Base-by-base conservation (phyloP, 2,888 invertebrate genomes). In the Drosophila neutralis region DNA sequence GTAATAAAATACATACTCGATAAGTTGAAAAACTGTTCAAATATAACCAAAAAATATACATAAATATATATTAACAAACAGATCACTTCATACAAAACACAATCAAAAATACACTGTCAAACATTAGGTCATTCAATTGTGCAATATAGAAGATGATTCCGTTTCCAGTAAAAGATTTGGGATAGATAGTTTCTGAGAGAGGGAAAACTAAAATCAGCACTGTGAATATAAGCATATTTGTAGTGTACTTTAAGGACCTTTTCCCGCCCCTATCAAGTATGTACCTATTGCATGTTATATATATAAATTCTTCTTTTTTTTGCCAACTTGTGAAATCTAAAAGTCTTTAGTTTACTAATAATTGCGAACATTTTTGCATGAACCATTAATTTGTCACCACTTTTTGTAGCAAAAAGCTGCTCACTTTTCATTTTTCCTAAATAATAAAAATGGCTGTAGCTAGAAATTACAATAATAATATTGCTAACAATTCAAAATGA, bases 1-100 rank as follows among this genome's bases (percentile, higher is more conserved):
- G 97, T 97, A 97, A 93, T 24, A 24, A 15, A 24, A 45, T 79
- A 65, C 74, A 78, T 82, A 68, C 13, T 38, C 38, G 63, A 73
- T 61, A 52, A 67, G 68, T 58, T 61, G 57, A 21, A 49, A 64
- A 52, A n/a, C 33, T 38, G 27, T 38, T 29, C 40, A 56, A 48
- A 71, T 24, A 60, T 67, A 60, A 53, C 49, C 45, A 61, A 31
- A 7, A 69, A 61, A 64, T 38, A 65, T 54, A 58, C 51, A 60
- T 35, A 57, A 40, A 54, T 27, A 70, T 51, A 68, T 48, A 66
- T 54, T 42, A 48, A 76, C 60, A 65, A 48, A 64, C 51, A 48
- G 42, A 68, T 48, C 42, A 65, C 52, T 40, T 76, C 80, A 74
- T 66, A 60, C 70, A 24, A 45, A 24, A 45, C 54, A 73, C 71